Base-by-base conservation (phyloP, 2,113 vertebrate species). In the Lophotis ruficrista region DNA sequence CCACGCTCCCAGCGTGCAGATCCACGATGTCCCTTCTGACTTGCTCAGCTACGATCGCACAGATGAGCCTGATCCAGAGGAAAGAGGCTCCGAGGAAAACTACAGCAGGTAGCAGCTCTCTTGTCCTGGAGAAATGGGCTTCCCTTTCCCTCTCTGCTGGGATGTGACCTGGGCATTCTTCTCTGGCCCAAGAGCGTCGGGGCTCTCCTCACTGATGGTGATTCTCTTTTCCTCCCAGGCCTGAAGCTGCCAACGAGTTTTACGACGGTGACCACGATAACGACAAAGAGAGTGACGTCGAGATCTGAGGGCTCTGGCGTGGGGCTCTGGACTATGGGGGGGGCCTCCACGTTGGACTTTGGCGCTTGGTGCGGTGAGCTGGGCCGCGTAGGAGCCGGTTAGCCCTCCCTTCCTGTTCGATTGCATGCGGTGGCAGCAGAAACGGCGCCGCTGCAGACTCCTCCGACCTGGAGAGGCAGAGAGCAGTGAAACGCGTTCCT, bases 181-280 rank as follows among this genome's bases (percentile, higher is more conserved):
- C 28, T 71, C 37, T 24, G 16, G 4, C 53, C 31, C 16, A 21
- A 3, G 58, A 30, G 8, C 47, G 30, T 25, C 25, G 9, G 38
- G n/a, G 41, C 73, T 95, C 35, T 56, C 73, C 91, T 90, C 2
- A 1, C 61, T 97, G 31, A 80, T n/a, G 24, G 5, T 18, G 15
- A 14, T 65, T 93, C n/a, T 87, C 71, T 92, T 41, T 81, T 38
- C 82, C 94, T 31, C 94, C n/a, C 97, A 99, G 99, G 97, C 99
- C 99, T 13, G 99, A 99, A 96, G 98, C 99, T 87, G 96, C 99
- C 69, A 99, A 99, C 7, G 99, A 99, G 87, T 99, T 99, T 93
- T 99, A 99, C 13, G 99, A 99, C 0, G 99, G 99, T 24, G 99
- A 99, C 97, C 99, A 99, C 8, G 99, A 99, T 97, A 99, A 99